phyloP scores from a whole-genome alignment of 2,113 vertebrate genomes.

The Leucoraja erinaceus region DNA sequence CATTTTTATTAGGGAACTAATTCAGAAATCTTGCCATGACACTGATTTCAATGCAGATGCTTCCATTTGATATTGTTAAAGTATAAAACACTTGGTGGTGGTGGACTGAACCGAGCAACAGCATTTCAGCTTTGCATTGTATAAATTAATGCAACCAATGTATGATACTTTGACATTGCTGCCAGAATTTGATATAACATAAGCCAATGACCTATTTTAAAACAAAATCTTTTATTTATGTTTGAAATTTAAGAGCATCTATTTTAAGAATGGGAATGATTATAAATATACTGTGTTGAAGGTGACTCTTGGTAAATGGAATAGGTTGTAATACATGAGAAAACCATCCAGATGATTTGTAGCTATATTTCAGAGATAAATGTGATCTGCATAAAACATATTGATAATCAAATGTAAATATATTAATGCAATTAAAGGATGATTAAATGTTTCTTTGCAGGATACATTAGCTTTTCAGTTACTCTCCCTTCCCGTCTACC shows the following conservation, averaged over 20 bases:
- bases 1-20: too few species aligned
- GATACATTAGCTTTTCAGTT: background rate
- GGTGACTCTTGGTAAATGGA: slow-evolving; percentile 6
- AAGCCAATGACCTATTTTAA: slow-evolving; percentile 29
- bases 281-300: background rate
- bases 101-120: background rate
- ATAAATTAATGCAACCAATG: background rate
- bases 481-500: too few species aligned
- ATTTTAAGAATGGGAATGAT: slow-evolving; percentile 4
- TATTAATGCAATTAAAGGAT: background rate
- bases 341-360: background rate
- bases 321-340: slow-evolving; percentile 1
- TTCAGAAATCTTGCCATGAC: too few species aligned
- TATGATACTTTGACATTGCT: slow-evolving; percentile 17
- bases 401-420: background rate
- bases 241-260: slow-evolving; percentile 26
- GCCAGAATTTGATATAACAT: background rate
- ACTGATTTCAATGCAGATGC: too few species aligned
- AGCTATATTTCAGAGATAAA: background rate
- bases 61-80: too few species aligned
- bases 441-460: too few species aligned
- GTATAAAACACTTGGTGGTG: background rate
- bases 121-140: background rate
- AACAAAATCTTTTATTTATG: slow-evolving; percentile 25
- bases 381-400: background rate